A percentile compares a stretch with the other conserved stretches of the same genome.
Evolutionary conservation across 2,888 invertebrate genomes (phyloP).

Genomic region (Polyommatus icarus): DNA sequence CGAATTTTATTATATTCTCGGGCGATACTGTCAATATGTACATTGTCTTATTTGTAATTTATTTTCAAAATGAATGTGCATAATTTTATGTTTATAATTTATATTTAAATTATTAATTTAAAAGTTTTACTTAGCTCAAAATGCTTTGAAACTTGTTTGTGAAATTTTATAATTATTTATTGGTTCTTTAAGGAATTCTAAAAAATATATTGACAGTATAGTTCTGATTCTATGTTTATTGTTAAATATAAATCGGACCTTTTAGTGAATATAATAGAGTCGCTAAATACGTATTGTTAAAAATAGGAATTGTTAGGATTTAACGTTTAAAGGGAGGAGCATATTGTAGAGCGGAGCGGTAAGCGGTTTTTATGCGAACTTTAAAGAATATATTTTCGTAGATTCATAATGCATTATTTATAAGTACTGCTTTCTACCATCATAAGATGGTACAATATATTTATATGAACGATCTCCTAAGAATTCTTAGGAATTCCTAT

Average conservation of each 20-base stretch:
- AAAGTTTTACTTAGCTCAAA: neutral
- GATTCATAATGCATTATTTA: no score
- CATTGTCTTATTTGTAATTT: neutral
- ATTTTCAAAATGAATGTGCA: neutral
- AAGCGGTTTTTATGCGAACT: neutral
- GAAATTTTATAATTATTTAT: neutral
- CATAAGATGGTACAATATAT: neutral
- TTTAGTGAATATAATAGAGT: slow-evolving; percentile 23
- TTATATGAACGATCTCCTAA: neutral
- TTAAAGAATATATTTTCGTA: no score
- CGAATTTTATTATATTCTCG: slow-evolving; percentile 2
- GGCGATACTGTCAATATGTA: slow-evolving; percentile 8
- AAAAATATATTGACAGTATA: neutral
- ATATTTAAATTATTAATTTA: neutral
- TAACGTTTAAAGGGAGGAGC: slow-evolving; percentile 40
- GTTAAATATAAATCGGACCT: slow-evolving; percentile 24
- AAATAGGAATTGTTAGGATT: slow-evolving; percentile 34
- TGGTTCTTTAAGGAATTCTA: neutral
- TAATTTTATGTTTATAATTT: neutral
- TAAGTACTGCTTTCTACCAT: neutral
- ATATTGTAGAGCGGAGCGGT: slow-evolving; percentile 23
- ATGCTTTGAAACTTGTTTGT: neutral
- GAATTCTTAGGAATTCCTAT: slow-evolving; percentile 11
- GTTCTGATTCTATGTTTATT: slow-evolving; percentile 3
- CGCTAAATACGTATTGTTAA: slow-evolving; percentile 33